Evolutionary conservation across 2,888 invertebrate species (phyloP), one percentile per base, ranked within the genome.

Genomic region (Pollenia amentaria): DNA sequence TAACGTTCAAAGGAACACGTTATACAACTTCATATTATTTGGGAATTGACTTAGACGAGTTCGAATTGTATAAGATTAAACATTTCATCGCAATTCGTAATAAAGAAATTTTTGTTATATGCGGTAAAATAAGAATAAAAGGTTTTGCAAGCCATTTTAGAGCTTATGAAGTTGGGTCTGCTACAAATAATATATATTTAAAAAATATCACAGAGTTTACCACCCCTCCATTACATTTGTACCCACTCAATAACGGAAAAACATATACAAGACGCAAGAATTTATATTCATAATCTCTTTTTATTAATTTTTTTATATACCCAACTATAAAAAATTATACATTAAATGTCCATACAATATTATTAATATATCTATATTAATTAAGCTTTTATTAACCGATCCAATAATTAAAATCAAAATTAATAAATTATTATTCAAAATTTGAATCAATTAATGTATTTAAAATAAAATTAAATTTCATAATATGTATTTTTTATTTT

Each of bases 11-110:
- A n/a, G 64, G 70, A 42, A 84, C 69, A 16, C 48, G 48, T 51
- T 78, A 78, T 72, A 84, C 72, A 65, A 42, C 57, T 38, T 64
- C 51, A 42, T 72, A 78, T 78, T 78, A 84, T 79, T 38, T 84
- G 53, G 44, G 73, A 57, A 48, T 46, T 57, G 2, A 16, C 42
- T 55, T 11, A 3, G 29, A 21, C 6, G 57, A 57, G 1, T 29
- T 57, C 12, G 29, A 57, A 57, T 11, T 57, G 3, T 57, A 57
- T 57, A 55, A 55, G 8, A 55, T 55, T 8, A 55, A 55, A 18
- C 21, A 55, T 55, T 18, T n/a, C n/a, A 18, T 55, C 10, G 9
- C 9, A 21, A 21, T 18, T 55, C 18, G 18, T 21, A 55, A 21
- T 18, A 55, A 55, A 16, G 55, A 55, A 55, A 11, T 55, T 16